Evolutionary conservation across 2,113 vertebrate species (phyloP).

Genomic region (Vireo altiloquus): DNA sequence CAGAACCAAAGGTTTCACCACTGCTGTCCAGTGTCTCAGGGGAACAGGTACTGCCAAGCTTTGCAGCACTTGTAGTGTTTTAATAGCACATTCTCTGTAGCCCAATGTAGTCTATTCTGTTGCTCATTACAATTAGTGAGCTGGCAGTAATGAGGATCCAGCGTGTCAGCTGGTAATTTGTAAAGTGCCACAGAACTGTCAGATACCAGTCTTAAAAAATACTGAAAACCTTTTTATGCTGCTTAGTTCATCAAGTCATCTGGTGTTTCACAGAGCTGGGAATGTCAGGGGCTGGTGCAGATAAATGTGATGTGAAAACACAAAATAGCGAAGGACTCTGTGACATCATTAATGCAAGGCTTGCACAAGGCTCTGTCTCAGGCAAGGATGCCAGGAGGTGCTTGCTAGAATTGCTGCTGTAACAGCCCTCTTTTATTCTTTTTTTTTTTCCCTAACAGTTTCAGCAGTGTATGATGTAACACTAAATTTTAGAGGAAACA

Average conservation of each 20-base stretch:
- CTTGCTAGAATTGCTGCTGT: neutral
- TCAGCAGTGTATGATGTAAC: constrained; percentile 95
- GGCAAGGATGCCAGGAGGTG: neutral
- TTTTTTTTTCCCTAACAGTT: constrained; percentile 69
- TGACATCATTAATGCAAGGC: neutral
- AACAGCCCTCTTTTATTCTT: neutral
- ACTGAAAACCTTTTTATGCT: neutral
- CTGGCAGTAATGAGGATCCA: neutral
- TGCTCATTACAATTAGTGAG: neutral
- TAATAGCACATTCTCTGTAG: neutral
- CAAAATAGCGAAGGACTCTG: neutral
- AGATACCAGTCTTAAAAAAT: neutral
- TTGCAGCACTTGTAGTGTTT: neutral
- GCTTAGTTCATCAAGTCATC: neutral
- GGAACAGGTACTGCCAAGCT: constrained; percentile 83
- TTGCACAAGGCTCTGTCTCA: neutral
- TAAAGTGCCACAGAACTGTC: neutral
- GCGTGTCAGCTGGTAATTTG: neutral
- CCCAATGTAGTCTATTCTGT: too few species aligned
- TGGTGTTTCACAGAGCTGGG: neutral
- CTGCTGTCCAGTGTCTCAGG: constrained; percentile 91
- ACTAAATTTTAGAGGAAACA: constrained; percentile 94
- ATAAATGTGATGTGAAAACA: neutral
- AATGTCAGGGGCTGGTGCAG: neutral
- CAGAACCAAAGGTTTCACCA: constrained; percentile 97